Evolutionary conservation across 2,113 vertebrate genomes (phyloP), one percentile per base, ranked within the genome.

Genomic region (Lepus timidus): DNA sequence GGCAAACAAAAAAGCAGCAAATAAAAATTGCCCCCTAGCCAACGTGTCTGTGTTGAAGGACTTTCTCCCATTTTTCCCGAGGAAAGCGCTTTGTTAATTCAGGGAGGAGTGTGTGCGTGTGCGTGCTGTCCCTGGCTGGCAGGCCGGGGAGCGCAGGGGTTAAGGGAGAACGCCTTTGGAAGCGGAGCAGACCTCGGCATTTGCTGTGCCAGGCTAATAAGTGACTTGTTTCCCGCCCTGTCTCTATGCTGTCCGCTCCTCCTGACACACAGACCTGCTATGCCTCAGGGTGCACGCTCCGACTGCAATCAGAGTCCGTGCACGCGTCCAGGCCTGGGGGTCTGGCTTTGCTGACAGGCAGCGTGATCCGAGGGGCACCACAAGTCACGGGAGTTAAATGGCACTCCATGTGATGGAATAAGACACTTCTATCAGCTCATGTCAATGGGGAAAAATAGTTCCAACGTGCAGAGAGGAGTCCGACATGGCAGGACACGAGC

Each of bases 381-480:
- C 80, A 88, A 96, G 83, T 93, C 91, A 88, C 76, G 52, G 33
- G 71, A 93, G 12, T 91, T 93, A 91, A 96, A 89, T 70, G 85
- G 82, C 78, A 91, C 27, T 81, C 74, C 73, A 90, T 51, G 27
- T 68, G 65, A 87, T 89, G 0, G 74, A 96, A 64, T 61, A 67
- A 95, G 88, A 90, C 70, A 93, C 88, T 78, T 82, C 81, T 39
- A 75, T 80, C 85, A 91, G 84, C 51, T 80, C 55, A 49, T 9
- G 12, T 86, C 87, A 95, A 33, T 85, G 83, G 76, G 52, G 12
- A 70, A 81, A 95, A 95, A 85, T 85, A 85, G 68, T 79, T 51
- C n/a, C 68, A 85, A 44, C n/a, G 73, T 88, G 88, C 65, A 95
- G 49, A 93, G 27, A 19, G 67, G 27, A 94, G 52, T 91, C 71